phyloP scores from a whole-genome alignment of 2,113 vertebrate species.

The Zosterops hypoxanthus region DNA sequence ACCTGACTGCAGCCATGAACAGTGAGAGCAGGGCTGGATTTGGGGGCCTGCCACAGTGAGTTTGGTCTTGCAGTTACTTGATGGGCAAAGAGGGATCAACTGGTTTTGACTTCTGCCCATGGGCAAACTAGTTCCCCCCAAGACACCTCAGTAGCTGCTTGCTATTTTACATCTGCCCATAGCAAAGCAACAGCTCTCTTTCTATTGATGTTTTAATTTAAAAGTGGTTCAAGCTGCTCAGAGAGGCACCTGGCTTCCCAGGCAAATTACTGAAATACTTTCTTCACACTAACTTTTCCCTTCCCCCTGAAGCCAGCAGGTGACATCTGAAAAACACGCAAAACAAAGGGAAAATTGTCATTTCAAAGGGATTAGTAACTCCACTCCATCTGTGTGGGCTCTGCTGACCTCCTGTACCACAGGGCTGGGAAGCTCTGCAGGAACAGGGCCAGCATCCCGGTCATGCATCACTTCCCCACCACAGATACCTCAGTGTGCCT shows the following conservation, averaged over 20 bases:
- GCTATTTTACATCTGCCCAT: background rate
- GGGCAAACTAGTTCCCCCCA: background rate
- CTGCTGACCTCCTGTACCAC: fast-evolving
- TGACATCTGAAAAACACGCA: conserved; percentile 45
- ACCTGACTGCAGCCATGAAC: background rate
- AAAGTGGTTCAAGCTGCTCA: background rate
- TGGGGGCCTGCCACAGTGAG: fast-evolving
- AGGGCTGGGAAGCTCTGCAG: background rate
- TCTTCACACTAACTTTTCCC: background rate
- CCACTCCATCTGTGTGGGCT: background rate
- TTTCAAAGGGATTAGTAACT: background rate
- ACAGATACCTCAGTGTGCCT: background rate
- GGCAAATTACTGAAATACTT: background rate
- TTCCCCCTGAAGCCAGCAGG: background rate
- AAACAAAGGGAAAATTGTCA: background rate
- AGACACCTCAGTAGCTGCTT: background rate
- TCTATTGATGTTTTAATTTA: background rate
- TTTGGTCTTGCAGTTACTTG: background rate
- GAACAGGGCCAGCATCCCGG: background rate
- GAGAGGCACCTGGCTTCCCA: background rate
- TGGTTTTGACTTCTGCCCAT: background rate
- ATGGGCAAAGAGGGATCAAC: background rate
- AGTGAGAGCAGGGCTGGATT: background rate
- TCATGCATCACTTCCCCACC: background rate
- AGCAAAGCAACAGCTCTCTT: background rate